A percentile compares a stretch with the other conserved stretches of the same genome.
Evolutionary conservation across 2,888 invertebrate species (phyloP).

Genomic region (Lampropteryx suffumata): DNA sequence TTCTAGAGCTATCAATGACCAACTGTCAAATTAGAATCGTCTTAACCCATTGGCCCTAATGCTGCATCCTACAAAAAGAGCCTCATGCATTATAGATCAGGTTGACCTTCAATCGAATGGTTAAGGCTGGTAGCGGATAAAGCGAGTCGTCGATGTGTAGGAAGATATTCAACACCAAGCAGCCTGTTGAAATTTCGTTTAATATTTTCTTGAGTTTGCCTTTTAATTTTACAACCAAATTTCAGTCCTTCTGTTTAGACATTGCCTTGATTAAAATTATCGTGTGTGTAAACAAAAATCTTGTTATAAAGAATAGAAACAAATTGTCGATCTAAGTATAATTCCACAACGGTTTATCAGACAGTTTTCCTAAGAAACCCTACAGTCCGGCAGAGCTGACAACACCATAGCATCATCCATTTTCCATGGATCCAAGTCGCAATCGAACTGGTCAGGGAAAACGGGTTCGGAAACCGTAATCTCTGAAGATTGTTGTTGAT

Average conservation of each 20-base stretch:
- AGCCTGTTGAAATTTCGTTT: too few relatives aligned
- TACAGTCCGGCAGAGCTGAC: constrained; percentile 3
- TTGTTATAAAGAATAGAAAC: too few relatives aligned
- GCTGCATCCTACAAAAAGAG: constrained; percentile 35
- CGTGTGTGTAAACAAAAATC: too few relatives aligned
- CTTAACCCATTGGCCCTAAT: constrained; percentile 29
- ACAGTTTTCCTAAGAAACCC: not conserved
- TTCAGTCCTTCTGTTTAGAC: too few relatives aligned
- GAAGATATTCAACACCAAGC: too few relatives aligned
- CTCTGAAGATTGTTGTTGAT: constrained; percentile 6
- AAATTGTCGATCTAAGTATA: too few relatives aligned
- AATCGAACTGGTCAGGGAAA: not conserved
- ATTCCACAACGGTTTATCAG: not conserved
- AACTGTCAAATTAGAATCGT: constrained; percentile 19
- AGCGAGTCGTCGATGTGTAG: too few relatives aligned
- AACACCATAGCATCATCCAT: constrained; percentile 4
- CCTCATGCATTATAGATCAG: constrained; percentile 31
- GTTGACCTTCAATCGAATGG: constrained; percentile 19
- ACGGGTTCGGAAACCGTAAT: constrained; percentile 11
- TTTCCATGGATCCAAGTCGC: not conserved
- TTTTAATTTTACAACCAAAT: too few relatives aligned
- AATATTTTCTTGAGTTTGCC: too few relatives aligned
- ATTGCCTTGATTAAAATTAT: too few relatives aligned
- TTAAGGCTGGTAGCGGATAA: constrained; percentile 2
- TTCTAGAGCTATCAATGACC: constrained; percentile 23